These are phyloP conservation scores for Saguinus midas DNA, from an alignment of 2,113 vertebrate species.

Conservation along the genomic window DNA sequence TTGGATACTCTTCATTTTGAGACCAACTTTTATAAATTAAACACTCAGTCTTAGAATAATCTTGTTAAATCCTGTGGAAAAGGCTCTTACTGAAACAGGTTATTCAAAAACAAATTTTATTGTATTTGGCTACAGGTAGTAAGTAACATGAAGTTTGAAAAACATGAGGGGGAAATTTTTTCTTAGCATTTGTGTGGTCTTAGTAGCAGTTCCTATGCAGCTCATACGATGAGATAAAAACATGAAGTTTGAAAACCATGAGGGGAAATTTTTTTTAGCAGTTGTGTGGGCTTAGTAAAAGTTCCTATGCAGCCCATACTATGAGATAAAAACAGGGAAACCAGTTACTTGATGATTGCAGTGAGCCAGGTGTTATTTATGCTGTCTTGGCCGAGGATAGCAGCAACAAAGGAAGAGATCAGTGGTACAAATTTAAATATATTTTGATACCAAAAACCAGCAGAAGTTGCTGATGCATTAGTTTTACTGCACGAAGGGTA, in stretches of 20 bases:
- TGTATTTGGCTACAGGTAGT: not conserved
- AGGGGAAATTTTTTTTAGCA: not conserved
- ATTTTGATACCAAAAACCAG: not conserved
- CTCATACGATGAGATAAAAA: not conserved
- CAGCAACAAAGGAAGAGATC: not conserved
- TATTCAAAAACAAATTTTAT: not conserved
- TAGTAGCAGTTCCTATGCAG: not conserved
- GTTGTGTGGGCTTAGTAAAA: not conserved
- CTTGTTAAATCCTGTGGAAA: not conserved
- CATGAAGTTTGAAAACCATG: not conserved
- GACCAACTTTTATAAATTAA: not conserved
- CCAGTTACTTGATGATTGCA: not conserved
- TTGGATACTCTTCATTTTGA: not conserved
- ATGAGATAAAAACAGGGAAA: not conserved
- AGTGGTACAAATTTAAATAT: not conserved
- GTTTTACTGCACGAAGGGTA: not conserved
- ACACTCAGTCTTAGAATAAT: not conserved
- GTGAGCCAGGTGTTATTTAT: not conserved
- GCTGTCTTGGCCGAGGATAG: not conserved
- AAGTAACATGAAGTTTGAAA: not conserved
- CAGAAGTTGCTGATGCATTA: not conserved
- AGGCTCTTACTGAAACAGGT: not conserved
- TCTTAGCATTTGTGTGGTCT: not conserved
- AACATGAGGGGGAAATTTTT: not conserved
- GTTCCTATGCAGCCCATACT: not conserved